Evolutionary conservation across 35 echinoderm and acorn worm species (phyloP).

Genomic region (Ptychodera flava): DNA sequence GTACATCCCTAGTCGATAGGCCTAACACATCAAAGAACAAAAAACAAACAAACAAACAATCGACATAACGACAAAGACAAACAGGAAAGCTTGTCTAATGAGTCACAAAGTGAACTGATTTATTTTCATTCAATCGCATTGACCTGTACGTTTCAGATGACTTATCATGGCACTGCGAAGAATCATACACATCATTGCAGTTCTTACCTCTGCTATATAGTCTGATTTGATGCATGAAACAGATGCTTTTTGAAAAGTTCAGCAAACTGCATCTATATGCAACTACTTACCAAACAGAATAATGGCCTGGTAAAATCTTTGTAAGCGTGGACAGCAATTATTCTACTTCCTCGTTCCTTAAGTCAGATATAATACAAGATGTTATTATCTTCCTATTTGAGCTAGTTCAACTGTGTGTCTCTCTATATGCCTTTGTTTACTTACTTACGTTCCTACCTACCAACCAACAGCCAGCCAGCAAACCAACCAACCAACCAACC

Average conservation of each 20-base stretch:
- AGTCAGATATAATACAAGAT: slow-evolving; percentile 1
- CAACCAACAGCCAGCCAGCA: too few species aligned
- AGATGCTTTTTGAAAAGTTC: neutral
- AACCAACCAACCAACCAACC: too few species aligned
- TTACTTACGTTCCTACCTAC: neutral
- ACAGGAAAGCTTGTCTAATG: too few species aligned
- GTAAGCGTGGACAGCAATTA: slow-evolving; percentile 42
- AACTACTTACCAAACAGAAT: slow-evolving; percentile 51
- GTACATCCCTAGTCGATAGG: slow-evolving; percentile 32
- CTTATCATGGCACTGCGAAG: neutral
- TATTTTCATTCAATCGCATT: too few species aligned
- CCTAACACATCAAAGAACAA: neutral
- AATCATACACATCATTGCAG: too few species aligned
- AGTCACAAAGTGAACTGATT: too few species aligned
- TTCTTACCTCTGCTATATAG: too few species aligned
- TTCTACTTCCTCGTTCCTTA: slow-evolving; percentile 46
- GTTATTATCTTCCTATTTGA: neutral
- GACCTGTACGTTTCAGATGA: too few species aligned
- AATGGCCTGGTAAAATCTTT: slow-evolving; percentile 32
- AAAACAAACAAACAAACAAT: too few species aligned
- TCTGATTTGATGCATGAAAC: neutral
- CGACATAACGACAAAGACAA: too few species aligned
- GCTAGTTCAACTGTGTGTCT: neutral
- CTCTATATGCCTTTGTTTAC: neutral
- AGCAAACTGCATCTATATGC: neutral